A percentile compares a stretch with the other conserved stretches of the same genome.
These are phyloP conservation scores for Guaruba guarouba DNA, from an alignment of 2,113 vertebrate species.

Conservation along the genomic window DNA sequence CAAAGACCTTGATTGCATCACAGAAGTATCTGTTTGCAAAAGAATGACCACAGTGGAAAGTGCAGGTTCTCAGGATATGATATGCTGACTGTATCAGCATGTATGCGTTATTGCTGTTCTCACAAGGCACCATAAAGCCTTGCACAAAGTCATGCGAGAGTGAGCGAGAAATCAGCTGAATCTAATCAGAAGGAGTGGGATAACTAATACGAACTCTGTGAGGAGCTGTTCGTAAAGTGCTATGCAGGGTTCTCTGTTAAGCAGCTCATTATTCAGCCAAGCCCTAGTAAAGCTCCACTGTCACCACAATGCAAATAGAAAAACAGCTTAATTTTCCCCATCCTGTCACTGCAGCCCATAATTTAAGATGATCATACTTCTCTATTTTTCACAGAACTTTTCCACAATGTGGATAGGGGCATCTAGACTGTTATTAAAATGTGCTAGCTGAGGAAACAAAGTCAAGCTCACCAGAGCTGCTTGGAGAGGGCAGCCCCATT, in stretches of 20 bases:
- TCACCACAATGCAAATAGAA: neutral
- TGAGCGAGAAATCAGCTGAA: constrained; percentile 59
- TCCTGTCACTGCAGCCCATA: neutral
- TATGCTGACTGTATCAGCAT: neutral
- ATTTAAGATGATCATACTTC: neutral
- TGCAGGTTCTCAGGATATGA: neutral
- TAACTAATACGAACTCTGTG: constrained; percentile 27
- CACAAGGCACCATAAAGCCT: neutral
- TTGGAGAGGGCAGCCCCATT: neutral
- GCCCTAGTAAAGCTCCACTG: neutral
- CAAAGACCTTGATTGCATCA: neutral
- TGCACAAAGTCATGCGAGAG: constrained; percentile 13
- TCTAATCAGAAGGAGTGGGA: constrained; percentile 30
- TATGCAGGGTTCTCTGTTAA: neutral
- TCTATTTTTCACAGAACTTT: neutral
- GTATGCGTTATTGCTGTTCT: constrained; percentile 31
- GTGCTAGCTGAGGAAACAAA: too few relatives aligned
- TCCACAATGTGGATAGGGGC: too few relatives aligned
- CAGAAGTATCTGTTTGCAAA: neutral
- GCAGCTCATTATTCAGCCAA: constrained; percentile 4
- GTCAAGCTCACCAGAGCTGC: neutral
- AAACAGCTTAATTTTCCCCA: neutral
- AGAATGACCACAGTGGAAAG: neutral
- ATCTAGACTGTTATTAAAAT: too few relatives aligned
- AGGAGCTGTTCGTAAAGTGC: constrained; percentile 12